Evolutionary conservation across 2,888 invertebrate genomes (phyloP).

Genomic region (Troides oblongomaculatus): DNA sequence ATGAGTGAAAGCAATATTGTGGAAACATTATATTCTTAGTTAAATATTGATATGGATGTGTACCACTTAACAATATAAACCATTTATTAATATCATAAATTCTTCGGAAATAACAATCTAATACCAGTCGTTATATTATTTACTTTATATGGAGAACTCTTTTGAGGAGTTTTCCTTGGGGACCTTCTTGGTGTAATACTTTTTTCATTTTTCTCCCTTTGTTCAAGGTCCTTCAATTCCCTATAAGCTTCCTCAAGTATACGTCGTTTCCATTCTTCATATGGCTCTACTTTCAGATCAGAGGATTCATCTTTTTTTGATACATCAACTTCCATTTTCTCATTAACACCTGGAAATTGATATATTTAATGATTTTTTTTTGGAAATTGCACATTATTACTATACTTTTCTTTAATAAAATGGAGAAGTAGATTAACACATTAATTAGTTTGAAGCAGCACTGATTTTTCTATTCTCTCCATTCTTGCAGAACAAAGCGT

Average conservation of each 20-base stretch:
- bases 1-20: no score
- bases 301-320: slow-evolving; percentile 39
- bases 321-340: slow-evolving; percentile 51
- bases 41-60: neutral
- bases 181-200: slow-evolving; percentile 50
- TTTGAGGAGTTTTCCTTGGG: slow-evolving; percentile 60
- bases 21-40: no score
- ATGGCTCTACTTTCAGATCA: slow-evolving; percentile 72
- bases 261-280: slow-evolving; percentile 81
- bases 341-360: slow-evolving; percentile 42
- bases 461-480: no score
- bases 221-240: slow-evolving; percentile 49
- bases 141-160: slow-evolving; percentile 60
- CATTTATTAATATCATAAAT: slow-evolving; percentile 38
- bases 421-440: no score
- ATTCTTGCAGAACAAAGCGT: no score
- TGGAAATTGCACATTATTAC: no score
- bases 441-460: no score
- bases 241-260: slow-evolving; percentile 75
- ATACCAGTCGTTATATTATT: slow-evolving; percentile 51
- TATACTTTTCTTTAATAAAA: no score
- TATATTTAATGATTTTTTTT: no score
- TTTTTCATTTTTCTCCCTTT: slow-evolving; percentile 32
- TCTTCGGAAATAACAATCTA: slow-evolving; percentile 57
- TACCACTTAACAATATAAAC: neutral